Base-by-base conservation (phyloP, 1,140 invertebrate genomes). In the Watersipora subatra region DNA sequence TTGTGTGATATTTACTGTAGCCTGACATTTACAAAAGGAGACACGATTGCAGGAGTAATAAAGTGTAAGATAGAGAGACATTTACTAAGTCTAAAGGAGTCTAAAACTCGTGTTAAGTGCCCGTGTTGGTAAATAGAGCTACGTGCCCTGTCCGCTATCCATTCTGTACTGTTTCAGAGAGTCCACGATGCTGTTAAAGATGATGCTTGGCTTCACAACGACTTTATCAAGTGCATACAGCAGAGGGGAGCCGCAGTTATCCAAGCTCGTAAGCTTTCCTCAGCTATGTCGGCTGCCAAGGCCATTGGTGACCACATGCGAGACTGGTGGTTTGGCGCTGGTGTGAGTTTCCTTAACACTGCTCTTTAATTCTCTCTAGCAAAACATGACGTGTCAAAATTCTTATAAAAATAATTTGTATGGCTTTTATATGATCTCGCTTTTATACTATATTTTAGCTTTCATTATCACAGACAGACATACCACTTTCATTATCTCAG, bases 191-290 rank as follows among this genome's bases (percentile, higher is more conserved):
- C 86, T 62, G 76, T 98, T 12, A 88, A 89, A 69, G 89, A 98
- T 81, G 85, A 89, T 64, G 82, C 83, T 25, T 97, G 87, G 85
- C 78, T 98, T 34, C 87, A 89, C 69, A 85, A 83, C 59, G 83
- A 85, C 15, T 99, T 99, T 78, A 85, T 98, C 26, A 79, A 82
- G 67, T 93, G 85, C 34, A 92, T 99, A 20, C 96, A 99, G 79
- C 96, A 93, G 75, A 86, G 97, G 71, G 97, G 97, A 57, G 96
- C 92, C 63, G 92, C 93, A 58, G 95, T 99, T 0, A 99, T 99
- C 76, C 88, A 89, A 61, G 94, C 94, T 2, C 87, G 97, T 61
- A 98, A 98, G 81, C 89, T 99, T 85, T 97, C 93, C 1, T 97
- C 94, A 19, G 97, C 97, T 3, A 93, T 99, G 90, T 98, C 94